These are phyloP conservation scores for Drosophila algonquin DNA, from an alignment of 2,888 invertebrate species.

Conservation along the genomic window DNA sequence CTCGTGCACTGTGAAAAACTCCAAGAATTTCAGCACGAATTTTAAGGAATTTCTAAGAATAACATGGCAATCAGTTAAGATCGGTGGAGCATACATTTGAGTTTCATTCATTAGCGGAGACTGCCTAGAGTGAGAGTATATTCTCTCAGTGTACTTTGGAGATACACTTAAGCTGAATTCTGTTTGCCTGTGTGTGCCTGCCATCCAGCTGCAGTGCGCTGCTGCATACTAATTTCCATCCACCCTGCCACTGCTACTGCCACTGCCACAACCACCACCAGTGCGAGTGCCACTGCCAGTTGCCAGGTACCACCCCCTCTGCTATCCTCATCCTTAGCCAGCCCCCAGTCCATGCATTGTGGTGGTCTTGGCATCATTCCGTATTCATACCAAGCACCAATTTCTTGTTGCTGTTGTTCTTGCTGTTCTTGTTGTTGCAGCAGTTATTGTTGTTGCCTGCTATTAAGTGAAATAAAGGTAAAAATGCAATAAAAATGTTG, in stretches of 20 bases:
- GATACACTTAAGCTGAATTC: constrained; percentile 46
- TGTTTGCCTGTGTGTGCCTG: constrained; percentile 34
- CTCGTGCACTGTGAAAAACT: constrained; percentile 8
- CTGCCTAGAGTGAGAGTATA: neutral
- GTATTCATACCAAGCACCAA: constrained; percentile 83
- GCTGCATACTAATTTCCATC: constrained; percentile 75
- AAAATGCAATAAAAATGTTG: constrained; percentile 75
- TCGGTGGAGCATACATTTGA: neutral
- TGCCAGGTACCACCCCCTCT: neutral
- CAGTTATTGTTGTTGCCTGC: constrained; percentile 63
- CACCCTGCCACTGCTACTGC: constrained; percentile 22
- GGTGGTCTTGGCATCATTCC: constrained; percentile 77
- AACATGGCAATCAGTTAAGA: too few relatives aligned
- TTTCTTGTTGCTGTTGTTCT: constrained; percentile 55
- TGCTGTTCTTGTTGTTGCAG: constrained; percentile 14
- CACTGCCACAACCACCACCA: constrained; percentile 6
- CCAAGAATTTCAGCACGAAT: neutral
- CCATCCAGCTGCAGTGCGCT: constrained; percentile 68
- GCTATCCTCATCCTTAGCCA: constrained; percentile 8
- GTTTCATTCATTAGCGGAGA: neutral
- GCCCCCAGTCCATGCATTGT: constrained; percentile 44
- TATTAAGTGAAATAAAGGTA: constrained; percentile 77
- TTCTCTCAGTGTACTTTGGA: constrained; percentile 13
- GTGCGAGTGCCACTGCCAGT: constrained; percentile 1
- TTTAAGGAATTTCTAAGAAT: neutral